Percentiles rank a stretch among this genome's conserved stretches.
Conservation (phyloP, 2,888 invertebrate species). For the Invenusta paracnida region DNA sequence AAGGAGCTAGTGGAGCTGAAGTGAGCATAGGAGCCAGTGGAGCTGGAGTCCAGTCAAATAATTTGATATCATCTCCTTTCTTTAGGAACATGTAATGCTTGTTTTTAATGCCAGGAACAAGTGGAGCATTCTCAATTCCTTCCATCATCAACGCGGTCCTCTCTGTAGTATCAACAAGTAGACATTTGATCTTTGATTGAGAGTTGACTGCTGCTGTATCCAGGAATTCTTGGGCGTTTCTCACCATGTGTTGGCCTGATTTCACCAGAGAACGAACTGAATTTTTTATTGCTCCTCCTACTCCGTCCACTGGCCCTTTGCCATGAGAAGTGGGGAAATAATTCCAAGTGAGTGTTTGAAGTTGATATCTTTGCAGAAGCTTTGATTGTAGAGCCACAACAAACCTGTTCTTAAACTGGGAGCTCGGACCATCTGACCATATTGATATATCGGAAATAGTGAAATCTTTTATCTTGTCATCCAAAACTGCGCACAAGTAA, state of each 20-base stretch:
- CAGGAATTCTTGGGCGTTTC: slow-evolving; percentile 32
- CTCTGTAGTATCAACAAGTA: neutral
- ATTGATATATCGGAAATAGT: slow-evolving; percentile 5
- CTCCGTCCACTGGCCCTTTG: slow-evolving; percentile 38
- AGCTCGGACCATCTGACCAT: slow-evolving; percentile 37
- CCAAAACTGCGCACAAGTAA: slow-evolving; percentile 25
- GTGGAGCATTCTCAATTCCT: neutral
- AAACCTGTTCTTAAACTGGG: slow-evolving; percentile 40
- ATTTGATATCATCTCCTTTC: neutral
- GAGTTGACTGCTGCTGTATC: slow-evolving; percentile 10
- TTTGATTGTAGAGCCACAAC: slow-evolving; percentile 5
- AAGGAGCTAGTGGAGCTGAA: neutral
- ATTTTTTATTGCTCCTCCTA: slow-evolving; percentile 37
- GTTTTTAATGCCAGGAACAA: neutral
- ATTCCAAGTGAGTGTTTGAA: slow-evolving; percentile 38
- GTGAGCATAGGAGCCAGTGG: too few species aligned
- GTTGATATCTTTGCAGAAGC: neutral
- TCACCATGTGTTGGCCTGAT: neutral
- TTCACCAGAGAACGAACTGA: slow-evolving; percentile 19
- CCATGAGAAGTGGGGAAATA: slow-evolving; percentile 41
- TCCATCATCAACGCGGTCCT: neutral
- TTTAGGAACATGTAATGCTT: neutral
- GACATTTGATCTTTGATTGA: neutral
- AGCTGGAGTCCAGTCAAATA: neutral
- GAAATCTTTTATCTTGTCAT: neutral